phyloP scores from a whole-genome alignment of 2,113 vertebrate genomes.

The Dicentrarchus labrax region DNA sequence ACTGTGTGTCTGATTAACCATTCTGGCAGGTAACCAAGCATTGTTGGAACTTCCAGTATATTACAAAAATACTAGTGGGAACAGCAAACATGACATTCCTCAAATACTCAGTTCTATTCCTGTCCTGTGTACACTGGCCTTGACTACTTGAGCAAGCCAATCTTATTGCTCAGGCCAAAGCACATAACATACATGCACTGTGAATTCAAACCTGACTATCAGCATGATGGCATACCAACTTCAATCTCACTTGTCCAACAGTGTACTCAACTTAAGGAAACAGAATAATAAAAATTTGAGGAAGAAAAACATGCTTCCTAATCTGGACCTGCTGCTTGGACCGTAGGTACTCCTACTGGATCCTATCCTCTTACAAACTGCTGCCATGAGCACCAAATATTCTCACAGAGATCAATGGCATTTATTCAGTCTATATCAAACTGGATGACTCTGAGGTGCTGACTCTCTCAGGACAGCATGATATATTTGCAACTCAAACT shows the following conservation, averaged over 20 bases:
- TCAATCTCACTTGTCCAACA: neutral
- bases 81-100: slow-evolving; percentile 9
- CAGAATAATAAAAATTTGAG: neutral
- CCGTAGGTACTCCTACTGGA: neutral
- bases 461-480: neutral
- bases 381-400: neutral
- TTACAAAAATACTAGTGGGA: slow-evolving; percentile 2
- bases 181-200: neutral
- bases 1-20: slow-evolving; percentile 1
- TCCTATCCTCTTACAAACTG: neutral
- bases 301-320: neutral
- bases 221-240: neutral
- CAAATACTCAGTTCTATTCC: slow-evolving; percentile 3
- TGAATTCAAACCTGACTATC: neutral
- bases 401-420: neutral
- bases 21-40: neutral
- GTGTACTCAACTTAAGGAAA: neutral
- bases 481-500: slow-evolving; percentile 2
- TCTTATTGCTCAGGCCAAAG: slow-evolving; percentile 1
- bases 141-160: neutral
- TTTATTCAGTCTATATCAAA: slow-evolving; percentile 6
- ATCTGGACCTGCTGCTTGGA: neutral
- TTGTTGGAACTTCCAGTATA: neutral
- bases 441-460: neutral
- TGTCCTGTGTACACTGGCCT: neutral